Evolutionary conservation across 2,113 vertebrate species (phyloP).

Genomic region (Diphyllodes magnificus): DNA sequence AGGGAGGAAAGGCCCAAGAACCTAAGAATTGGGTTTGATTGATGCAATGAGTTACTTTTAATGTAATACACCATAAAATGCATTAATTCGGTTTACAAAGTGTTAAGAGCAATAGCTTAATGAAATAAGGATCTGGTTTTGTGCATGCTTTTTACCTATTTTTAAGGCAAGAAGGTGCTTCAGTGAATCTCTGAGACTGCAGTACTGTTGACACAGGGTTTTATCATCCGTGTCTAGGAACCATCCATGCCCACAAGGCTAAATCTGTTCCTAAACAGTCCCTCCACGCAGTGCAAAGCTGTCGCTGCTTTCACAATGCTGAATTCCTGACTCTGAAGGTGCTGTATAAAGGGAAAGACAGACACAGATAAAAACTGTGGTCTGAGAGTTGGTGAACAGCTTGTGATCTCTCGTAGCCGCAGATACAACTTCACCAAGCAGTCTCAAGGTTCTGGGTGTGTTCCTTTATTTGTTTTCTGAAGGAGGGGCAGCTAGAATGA

Average conservation of each 20-base stretch:
- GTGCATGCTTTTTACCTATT: not conserved
- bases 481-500: not conserved
- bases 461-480: not conserved
- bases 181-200: not conserved
- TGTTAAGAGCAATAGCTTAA: not conserved
- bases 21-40: not conserved
- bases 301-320: not conserved
- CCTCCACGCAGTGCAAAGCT: not conserved
- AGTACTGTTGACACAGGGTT: accelerated
- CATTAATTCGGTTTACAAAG: not conserved
- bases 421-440: not conserved
- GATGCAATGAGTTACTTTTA: not conserved
- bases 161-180: not conserved
- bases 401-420: accelerated
- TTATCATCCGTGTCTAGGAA: accelerated
- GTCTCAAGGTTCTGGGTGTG: not conserved
- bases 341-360: not conserved
- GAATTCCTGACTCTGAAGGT: not conserved
- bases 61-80: not conserved
- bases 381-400: not conserved
- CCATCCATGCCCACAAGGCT: accelerated
- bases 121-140: not conserved
- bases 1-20: not conserved
- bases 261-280: not conserved
- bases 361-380: not conserved